Base-by-base conservation (phyloP, 2,113 vertebrate species). In the Crotalus helleri region DNA sequence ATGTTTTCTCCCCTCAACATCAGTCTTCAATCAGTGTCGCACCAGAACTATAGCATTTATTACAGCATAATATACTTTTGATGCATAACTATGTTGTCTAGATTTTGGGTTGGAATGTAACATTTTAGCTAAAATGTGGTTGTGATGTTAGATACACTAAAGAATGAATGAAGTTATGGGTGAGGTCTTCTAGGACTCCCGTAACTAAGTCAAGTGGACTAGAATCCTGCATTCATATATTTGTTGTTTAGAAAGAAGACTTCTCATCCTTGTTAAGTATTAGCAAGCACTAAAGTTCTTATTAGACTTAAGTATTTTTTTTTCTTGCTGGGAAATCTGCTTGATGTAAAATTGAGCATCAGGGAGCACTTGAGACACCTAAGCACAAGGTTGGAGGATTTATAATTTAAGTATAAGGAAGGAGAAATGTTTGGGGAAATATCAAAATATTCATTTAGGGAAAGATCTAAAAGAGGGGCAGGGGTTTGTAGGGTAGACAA, bases 241-340 rank as follows among this genome's bases (percentile, higher is more conserved):
- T 39, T 92, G 92, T 94, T 92, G 46, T 91, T 93, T 53, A 19
- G 8, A 55, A 17, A 59, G 5, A 90, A 59, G 23, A 46, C 8
- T 9, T 64, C 24, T 90, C 46, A 55, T 44, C 13, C 5, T 90
- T 64, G 12, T 19, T 5, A 49, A 49, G 13, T 64, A 49, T 13
- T 19, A 29, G 39, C 26, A 46, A 64, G 24, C 0, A 29, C 19
- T 39, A 33, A 9, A 57, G n/a, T 87, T 51, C 85, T 51, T 87
- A 54, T 26, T 13, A 6, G 92, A 89, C 49, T 0, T 94, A 90
- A 94, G 74, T 92, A 91, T 94, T 94, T 15, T 96, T 92, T 92
- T 69, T 69, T 94, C 94, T 95, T 94, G 33, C 7, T 85, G 23
- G 21, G 81, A 57, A 24, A 39, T 55, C 90, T 23, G 13, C 0